Conservation (phyloP, 2,888 invertebrate species). For the Luffia ferchaultella region DNA sequence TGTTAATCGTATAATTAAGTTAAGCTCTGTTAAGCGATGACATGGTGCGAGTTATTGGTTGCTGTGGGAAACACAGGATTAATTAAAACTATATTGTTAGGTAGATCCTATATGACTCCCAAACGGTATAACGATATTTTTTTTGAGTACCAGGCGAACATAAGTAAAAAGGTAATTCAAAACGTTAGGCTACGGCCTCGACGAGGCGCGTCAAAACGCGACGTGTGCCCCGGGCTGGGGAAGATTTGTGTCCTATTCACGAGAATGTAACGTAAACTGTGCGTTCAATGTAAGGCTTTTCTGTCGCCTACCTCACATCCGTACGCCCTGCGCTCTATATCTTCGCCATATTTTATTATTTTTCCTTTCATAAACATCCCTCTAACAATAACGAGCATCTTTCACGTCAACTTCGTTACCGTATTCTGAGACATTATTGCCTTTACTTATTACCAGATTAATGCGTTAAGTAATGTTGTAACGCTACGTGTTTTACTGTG, state of each 20-base stretch:
- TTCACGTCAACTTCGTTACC: not conserved
- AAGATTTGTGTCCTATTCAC: slow-evolving; percentile 31
- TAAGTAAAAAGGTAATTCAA: not conserved
- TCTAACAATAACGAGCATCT: not conserved
- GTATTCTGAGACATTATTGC: not conserved
- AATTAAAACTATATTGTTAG: no score
- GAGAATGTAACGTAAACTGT: slow-evolving; percentile 14
- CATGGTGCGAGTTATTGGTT: no score
- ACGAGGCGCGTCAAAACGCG: no score
- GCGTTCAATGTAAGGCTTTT: not conserved
- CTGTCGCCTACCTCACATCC: not conserved
- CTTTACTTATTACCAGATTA: no score
- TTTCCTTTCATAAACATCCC: not conserved
- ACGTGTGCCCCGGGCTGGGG: slow-evolving; percentile 21
- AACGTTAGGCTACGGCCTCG: not conserved
- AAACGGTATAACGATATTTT: no score
- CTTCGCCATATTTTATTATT: not conserved
- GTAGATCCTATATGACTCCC: no score
- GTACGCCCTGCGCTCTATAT: not conserved
- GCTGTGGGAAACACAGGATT: no score
- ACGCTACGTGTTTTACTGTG: no score
- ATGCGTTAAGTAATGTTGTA: no score
- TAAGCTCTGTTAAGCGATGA: no score
- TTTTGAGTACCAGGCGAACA: no score
- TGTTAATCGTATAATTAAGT: no score